A percentile compares a stretch with the other conserved stretches of the same genome.
Evolutionary conservation across 2,797 vertebrate species (phyloP).

Genomic region (Pachyuromys duprasi): DNA sequence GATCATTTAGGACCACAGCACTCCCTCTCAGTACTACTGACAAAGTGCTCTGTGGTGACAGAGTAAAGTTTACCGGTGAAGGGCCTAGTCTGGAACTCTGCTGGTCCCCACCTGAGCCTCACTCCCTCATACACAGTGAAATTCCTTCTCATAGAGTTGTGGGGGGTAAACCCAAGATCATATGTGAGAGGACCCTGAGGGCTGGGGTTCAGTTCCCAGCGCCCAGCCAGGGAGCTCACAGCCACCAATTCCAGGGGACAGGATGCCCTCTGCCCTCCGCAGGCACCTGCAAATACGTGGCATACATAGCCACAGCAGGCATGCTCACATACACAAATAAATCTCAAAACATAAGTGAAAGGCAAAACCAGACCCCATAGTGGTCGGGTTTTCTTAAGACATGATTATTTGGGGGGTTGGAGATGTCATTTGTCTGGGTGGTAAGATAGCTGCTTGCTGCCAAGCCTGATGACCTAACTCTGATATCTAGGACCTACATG

Average conservation of each 20-base stretch:
- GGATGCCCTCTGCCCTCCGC: background rate
- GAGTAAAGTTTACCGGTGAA: background rate
- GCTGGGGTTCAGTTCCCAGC: background rate
- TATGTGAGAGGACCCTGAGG: background rate
- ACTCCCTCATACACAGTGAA: background rate
- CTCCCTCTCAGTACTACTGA: background rate
- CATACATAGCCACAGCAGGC: background rate
- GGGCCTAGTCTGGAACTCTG: background rate
- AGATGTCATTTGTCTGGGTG: background rate
- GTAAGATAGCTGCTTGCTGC: background rate
- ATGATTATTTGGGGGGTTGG: background rate
- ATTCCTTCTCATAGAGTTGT: background rate
- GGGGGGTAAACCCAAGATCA: background rate
- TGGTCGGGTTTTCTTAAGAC: background rate
- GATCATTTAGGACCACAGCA: background rate
- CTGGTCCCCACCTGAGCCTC: background rate
- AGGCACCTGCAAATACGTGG: background rate
- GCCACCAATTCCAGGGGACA: background rate
- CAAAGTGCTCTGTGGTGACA: background rate
- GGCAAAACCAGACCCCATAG: background rate
- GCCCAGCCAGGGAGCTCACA: background rate
- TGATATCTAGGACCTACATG: background rate
- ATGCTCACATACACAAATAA: background rate
- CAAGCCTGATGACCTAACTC: background rate
- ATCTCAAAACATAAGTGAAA: background rate